Base-by-base conservation (phyloP, 2,113 vertebrate genomes). In the Micromys minutus region DNA sequence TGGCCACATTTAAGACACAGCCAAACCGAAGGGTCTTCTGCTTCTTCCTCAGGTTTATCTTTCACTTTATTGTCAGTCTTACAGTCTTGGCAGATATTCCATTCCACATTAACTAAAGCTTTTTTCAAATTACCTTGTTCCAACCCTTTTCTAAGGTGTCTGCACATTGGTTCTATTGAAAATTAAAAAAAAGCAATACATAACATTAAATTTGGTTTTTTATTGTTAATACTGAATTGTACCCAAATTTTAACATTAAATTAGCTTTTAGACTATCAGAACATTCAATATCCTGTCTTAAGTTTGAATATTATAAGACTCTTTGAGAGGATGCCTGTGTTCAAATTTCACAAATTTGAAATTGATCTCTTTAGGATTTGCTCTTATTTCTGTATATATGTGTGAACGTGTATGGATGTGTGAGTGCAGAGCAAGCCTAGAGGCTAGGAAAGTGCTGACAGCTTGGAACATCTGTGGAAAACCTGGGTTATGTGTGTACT, bases 1-100 rank as follows among this genome's bases (percentile, higher is more conserved):
- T 99, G 99, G 86, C 99, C 99, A 96, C 99, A 99, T 98, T 99
- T 99, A 93, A 99, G 98, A 98, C 99, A 99, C 94, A 99, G 98
- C 99, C 99, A 99, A 96, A 99, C 89, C 0, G 97, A 95, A 67
- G 97, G 96, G 39, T 96, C 99, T 22, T 97, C 98, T 13, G 86
- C 47, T 67, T 98, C 98, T 34, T 98, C 95, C 57, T 98, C 98
- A 61, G 98, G 77, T 67, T 98, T 97, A 92, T 97, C 97, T 92
- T 94, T 98, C 81, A 94, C 75, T 95, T 98, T 98, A 80, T 96
- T 98, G 93, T 98, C 97, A 17, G 88, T 98, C 87, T 98, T 98
- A 96, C 99, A 99, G 87, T 99, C 99, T 98, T 99, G 99, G 94
- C 99, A 99, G 88, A 98, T 93, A 3, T 95, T 98, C 99, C 99